phyloP scores from a whole-genome alignment of 1,140 invertebrate genomes.

The Microplitis demolitor region DNA sequence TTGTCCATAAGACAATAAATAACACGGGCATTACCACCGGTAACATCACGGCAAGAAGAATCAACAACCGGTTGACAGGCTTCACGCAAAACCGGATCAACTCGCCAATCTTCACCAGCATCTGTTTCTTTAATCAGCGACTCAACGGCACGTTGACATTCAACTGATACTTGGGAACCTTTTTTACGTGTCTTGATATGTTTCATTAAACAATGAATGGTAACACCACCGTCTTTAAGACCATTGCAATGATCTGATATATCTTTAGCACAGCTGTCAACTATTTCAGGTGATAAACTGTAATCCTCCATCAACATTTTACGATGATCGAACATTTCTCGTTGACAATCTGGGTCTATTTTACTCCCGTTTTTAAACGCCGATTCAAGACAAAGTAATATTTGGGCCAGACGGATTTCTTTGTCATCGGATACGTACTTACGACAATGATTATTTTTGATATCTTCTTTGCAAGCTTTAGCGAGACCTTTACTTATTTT shows the following conservation, averaged over 20 bases:
- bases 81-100: constrained; percentile 85
- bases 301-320: constrained; percentile 93
- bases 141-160: constrained; percentile 79
- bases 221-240: constrained; percentile 81
- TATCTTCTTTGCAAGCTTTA: constrained; percentile 88
- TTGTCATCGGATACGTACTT: constrained; percentile 79
- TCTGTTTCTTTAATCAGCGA: constrained; percentile 79
- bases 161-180: constrained; percentile 66
- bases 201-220: constrained; percentile 96
- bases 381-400: constrained; percentile 91
- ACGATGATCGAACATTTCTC: constrained; percentile 89
- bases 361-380: constrained; percentile 77
- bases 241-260: constrained; percentile 76
- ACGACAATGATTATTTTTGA: constrained; percentile 79
- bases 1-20: constrained; percentile 95
- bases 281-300: constrained; percentile 88
- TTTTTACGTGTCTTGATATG: constrained; percentile 72
- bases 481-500: constrained; percentile 87
- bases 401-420: constrained; percentile 84
- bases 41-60: constrained; percentile 69
- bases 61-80: constrained; percentile 85
- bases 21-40: constrained; percentile 76
- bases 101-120: constrained; percentile 87
- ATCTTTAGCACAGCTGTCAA: constrained; percentile 86
- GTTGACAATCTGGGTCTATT: constrained; percentile 76